These are phyloP conservation scores for Falco peregrinus DNA, from an alignment of 2,797 vertebrate species.

Conservation along the genomic window DNA sequence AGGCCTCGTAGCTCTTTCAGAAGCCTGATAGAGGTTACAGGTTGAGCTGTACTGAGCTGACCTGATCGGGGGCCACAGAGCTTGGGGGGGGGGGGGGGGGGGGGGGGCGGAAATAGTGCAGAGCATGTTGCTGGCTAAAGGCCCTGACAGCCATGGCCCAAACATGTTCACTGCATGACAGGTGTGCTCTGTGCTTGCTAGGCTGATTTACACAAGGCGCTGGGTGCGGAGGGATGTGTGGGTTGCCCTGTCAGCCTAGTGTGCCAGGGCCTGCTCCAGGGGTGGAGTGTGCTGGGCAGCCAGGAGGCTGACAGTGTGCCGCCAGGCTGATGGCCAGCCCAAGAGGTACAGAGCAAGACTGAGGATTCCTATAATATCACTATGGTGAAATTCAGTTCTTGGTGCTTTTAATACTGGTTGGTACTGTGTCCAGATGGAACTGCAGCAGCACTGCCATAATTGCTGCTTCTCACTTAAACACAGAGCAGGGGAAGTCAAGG, in stretches of 20 bases:
- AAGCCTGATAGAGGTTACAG: neutral
- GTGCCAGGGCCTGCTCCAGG: too few relatives aligned
- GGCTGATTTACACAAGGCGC: rapidly evolving
- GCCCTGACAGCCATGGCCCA: rapidly evolving
- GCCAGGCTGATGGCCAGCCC: rapidly evolving
- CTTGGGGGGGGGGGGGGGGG: neutral
- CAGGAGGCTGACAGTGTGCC: neutral
- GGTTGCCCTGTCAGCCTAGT: neutral
- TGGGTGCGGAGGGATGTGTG: neutral
- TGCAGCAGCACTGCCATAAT: neutral
- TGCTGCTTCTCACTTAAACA: neutral
- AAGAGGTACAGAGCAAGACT: too few relatives aligned
- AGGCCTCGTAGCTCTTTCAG: neutral
- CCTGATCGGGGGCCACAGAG: rapidly evolving
- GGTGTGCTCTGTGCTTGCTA: too few relatives aligned
- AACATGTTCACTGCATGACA: rapidly evolving
- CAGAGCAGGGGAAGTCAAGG: neutral
- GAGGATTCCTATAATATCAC: rapidly evolving
- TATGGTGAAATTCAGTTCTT: neutral
- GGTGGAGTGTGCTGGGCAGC: neutral
- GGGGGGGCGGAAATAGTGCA: too few relatives aligned
- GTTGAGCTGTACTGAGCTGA: neutral
- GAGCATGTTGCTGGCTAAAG: neutral
- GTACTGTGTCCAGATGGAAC: neutral
- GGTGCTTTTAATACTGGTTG: neutral